Base-by-base conservation (phyloP, 2,113 vertebrate genomes). In the Octodon degus region DNA sequence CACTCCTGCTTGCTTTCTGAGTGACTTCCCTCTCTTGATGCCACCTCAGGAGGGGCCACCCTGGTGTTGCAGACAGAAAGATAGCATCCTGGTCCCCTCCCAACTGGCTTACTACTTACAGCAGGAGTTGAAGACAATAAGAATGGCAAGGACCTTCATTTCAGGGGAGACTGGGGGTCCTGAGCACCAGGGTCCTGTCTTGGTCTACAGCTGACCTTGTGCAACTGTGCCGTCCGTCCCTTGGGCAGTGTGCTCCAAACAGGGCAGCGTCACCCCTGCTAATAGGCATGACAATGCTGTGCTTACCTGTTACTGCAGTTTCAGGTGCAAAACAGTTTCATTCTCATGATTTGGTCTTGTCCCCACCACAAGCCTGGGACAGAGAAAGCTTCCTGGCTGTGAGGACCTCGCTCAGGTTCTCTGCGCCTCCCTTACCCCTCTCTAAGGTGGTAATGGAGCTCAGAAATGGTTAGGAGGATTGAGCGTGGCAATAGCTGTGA, bases 131-230 rank as follows among this genome's bases (percentile, higher is more conserved):
- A 96, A 63, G 89, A 95, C 9, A 17, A 76, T 0, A 2, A 95
- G 43, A n/a, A 91, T 0, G 0, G 74, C 43, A 2, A 82, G 24
- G 76, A 47, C n/a, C 91, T 94, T 97, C 96, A 96, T 96, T 70
- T 43, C 74, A 0, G 0, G 81, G 68, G 79, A 77, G 74, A 63
- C 27, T 40, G 74, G 19, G 7, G 13, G 85, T 50, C 72, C 0
- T 0, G n/a, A 86, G 74, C 0, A 43, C 68, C 32, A 10, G 3
- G 0, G 32, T 63, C 70, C 32, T 55, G 55, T 50, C 47, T 83
- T 55, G 30, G 32, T 83, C 68, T 55, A 93, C 20, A 25, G 83
- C 4, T 60, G 58, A 84, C n/a, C 79, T 50, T 68, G 95, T 96
- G 11, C 43, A 43, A 43, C 43, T 43, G 43, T 43, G 43, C 43